A percentile compares a stretch with the other conserved stretches of the same genome.
Conservation (phyloP, 2,113 vertebrate species). For the Asarcornis scutulata region DNA sequence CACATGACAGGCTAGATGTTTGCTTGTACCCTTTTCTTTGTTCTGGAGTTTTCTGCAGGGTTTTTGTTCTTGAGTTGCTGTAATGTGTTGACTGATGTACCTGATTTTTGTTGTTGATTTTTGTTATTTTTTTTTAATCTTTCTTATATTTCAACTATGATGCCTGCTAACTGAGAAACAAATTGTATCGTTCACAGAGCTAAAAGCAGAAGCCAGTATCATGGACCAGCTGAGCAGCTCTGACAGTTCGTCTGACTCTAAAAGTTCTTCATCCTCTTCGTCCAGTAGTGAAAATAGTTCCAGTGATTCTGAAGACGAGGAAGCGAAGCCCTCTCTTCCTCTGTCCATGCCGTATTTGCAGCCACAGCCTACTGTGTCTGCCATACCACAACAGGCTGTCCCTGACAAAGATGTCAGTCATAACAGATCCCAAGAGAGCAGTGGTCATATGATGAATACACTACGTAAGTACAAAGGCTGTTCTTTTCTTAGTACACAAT, state of each 20-base stretch:
- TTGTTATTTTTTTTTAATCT: not conserved
- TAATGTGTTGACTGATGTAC: not conserved
- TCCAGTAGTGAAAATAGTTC: conserved; percentile 88
- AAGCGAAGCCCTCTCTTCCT: conserved; percentile 52
- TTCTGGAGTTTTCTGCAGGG: not conserved
- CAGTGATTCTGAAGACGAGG: conserved; percentile 88
- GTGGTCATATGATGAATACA: conserved; percentile 89
- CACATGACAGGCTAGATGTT: not conserved
- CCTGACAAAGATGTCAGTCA: conserved; percentile 69
- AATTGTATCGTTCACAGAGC: conserved; percentile 78
- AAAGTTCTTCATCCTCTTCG: conserved; percentile 92
- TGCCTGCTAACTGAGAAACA: conserved; percentile 1
- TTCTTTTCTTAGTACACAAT: conserved; percentile 42
- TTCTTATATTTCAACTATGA: not conserved
- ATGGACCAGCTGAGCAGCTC: conserved; percentile 96
- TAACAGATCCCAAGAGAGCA: conserved; percentile 78
- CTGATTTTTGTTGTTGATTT: not conserved
- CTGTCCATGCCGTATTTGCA: conserved; percentile 58
- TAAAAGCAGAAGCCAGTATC: conserved; percentile 92
- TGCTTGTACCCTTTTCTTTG: not conserved
- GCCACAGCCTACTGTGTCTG: conserved; percentile 77
- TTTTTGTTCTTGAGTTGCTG: not conserved
- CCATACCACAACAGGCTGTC: conserved; percentile 75
- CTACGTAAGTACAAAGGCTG: conserved; percentile 86
- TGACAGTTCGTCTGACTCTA: conserved; percentile 91